Conservation (phyloP, 1,140 invertebrate genomes). For the Macrosteles quadrilineatus region DNA sequence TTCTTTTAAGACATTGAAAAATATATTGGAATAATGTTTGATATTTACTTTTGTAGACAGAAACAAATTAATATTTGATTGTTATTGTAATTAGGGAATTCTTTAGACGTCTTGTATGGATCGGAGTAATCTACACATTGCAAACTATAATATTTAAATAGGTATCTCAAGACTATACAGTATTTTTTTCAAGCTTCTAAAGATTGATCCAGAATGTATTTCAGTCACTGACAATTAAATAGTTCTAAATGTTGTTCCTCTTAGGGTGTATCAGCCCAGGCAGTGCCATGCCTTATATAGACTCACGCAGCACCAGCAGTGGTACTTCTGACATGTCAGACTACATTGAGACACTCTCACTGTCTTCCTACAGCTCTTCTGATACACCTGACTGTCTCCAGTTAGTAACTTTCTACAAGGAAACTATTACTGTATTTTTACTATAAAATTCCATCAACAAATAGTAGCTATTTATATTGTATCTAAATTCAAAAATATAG, state of each 20-base stretch:
- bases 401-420: slow-evolving; percentile 48
- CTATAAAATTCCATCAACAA: too few species aligned
- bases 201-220: too few species aligned
- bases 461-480: too few species aligned
- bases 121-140: too few species aligned
- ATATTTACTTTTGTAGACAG: not conserved
- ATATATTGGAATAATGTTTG: not conserved
- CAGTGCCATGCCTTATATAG: slow-evolving; percentile 43
- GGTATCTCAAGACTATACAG: too few species aligned
- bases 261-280: slow-evolving; percentile 18
- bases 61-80: not conserved
- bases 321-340: slow-evolving; percentile 86
- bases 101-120: too few species aligned
- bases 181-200: too few species aligned
- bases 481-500: too few species aligned
- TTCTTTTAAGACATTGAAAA: not conserved
- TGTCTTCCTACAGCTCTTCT: slow-evolving; percentile 76
- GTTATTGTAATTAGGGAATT: too few species aligned
- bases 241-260: not conserved
- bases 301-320: slow-evolving; percentile 73
- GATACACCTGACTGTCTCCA: slow-evolving; percentile 60
- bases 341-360: slow-evolving; percentile 80
- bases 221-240: too few species aligned
- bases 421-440: too few species aligned
- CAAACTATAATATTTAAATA: too few species aligned